Percentiles rank a stretch among this genome's conserved stretches.
phyloP scores from a whole-genome alignment of 2,113 vertebrate genomes.

The Empidonax traillii region DNA sequence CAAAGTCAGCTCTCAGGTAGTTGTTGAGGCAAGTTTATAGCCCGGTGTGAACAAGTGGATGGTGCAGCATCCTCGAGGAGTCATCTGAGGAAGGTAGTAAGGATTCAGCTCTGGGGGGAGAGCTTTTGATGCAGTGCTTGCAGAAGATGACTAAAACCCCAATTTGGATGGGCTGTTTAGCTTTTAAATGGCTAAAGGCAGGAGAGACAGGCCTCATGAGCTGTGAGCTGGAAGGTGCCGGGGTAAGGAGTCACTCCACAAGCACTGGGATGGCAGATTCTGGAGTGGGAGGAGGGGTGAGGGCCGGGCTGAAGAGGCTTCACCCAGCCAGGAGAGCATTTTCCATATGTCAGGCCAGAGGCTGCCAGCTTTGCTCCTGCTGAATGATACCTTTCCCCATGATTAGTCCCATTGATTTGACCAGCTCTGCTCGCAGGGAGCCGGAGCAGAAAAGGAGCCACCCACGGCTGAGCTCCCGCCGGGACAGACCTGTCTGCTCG shows the following conservation, averaged over 20 bases:
- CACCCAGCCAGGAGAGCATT: slow-evolving; percentile 6
- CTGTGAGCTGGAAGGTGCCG: background rate
- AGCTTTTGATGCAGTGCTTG: background rate
- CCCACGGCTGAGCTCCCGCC: background rate
- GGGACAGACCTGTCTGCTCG: slow-evolving; percentile 32
- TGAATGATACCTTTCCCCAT: slow-evolving; percentile 40
- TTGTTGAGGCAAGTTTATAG: background rate
- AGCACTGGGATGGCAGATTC: background rate
- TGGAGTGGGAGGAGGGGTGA: background rate
- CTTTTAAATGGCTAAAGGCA: background rate
- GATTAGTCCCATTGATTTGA: slow-evolving; percentile 51
- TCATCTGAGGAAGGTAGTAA: background rate
- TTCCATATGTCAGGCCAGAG: slow-evolving; percentile 52
- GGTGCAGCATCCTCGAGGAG: background rate
- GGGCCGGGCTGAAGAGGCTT: background rate
- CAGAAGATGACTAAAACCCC: background rate
- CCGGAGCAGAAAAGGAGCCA: slow-evolving; percentile 40
- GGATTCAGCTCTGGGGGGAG: background rate
- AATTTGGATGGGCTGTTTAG: background rate
- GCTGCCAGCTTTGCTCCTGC: slow-evolving; percentile 46
- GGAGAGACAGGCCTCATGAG: background rate
- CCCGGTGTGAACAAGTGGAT: background rate
- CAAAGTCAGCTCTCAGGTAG: background rate
- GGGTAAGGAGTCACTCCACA: background rate
- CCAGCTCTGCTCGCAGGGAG: background rate